phyloP scores from a whole-genome alignment of 2,888 invertebrate genomes.

The Acrobasis consociella region DNA sequence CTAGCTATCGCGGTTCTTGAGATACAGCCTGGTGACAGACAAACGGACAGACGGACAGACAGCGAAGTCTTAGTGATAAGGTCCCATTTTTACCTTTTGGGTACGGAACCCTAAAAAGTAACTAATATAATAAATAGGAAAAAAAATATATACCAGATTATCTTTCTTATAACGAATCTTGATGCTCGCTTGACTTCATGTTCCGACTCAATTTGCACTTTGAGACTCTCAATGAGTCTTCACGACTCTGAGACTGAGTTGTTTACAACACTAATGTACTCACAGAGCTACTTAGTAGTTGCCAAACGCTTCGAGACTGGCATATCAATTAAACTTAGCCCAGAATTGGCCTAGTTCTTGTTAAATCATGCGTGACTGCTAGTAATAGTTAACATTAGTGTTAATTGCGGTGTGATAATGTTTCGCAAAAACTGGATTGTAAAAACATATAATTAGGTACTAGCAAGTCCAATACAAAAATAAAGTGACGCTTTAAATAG shows the following conservation, averaged over 20 bases:
- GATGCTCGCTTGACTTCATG: too few species aligned
- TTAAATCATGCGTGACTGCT: slow-evolving; percentile 50
- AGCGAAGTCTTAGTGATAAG: too few species aligned
- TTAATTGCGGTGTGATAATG: slow-evolving; percentile 9
- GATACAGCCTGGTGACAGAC: too few species aligned
- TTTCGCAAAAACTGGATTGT: neutral
- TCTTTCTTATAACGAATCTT: too few species aligned
- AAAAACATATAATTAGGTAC: neutral
- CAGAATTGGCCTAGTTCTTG: slow-evolving; percentile 56
- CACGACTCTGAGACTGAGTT: neutral
- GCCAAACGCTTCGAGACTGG: slow-evolving; percentile 56
- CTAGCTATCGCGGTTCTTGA: too few species aligned
- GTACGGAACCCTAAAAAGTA: too few species aligned
- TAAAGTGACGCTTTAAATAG: too few species aligned
- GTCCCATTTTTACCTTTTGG: too few species aligned
- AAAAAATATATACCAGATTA: too few species aligned
- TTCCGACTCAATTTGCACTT: neutral
- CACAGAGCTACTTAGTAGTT: slow-evolving; percentile 48
- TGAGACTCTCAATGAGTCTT: neutral
- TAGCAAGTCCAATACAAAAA: neutral
- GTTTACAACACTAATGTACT: slow-evolving; percentile 22
- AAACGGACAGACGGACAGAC: too few species aligned
- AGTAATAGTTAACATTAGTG: slow-evolving; percentile 19
- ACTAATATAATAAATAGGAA: too few species aligned
- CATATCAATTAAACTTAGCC: slow-evolving; percentile 65